These are phyloP conservation scores for Pogonus chalceus DNA, from an alignment of 1,140 invertebrate genomes.

Conservation along the genomic window DNA sequence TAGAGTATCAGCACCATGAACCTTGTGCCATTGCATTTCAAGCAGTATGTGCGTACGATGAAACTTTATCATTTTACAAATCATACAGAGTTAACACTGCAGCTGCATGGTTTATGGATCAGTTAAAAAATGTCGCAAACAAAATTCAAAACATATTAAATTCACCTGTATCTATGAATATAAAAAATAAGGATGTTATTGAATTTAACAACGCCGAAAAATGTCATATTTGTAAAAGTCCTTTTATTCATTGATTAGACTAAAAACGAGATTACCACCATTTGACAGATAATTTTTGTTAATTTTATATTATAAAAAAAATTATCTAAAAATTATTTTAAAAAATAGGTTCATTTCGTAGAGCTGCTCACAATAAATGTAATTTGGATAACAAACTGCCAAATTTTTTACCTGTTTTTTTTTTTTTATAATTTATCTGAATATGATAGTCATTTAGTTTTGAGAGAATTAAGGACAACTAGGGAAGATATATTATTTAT, in stretches of 20 bases:
- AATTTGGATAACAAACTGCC: not conserved
- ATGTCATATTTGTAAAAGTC: not conserved
- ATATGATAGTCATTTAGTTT: not conserved
- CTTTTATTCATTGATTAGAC: not conserved
- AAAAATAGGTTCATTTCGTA: not conserved
- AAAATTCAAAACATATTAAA: not conserved
- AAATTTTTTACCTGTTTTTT: not conserved
- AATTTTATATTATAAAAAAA: not conserved
- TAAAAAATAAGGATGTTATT: not conserved
- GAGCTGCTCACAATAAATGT: not conserved
- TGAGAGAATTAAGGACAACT: not conserved
- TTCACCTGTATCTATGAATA: not conserved
- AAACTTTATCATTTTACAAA: not conserved
- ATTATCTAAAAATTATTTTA: not conserved
- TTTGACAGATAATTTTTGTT: not conserved
- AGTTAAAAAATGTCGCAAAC: not conserved
- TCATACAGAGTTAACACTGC: not conserved
- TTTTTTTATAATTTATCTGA: not conserved
- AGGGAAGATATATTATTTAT: not conserved
- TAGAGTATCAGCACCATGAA: not conserved
- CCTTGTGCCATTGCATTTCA: not conserved
- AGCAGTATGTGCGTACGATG: not conserved
- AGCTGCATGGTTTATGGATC: not conserved
- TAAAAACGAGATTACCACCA: not conserved
- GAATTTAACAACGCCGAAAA: not conserved